phyloP scores from a whole-genome alignment of 1,140 invertebrate genomes.

The Temnothorax longispinosus region DNA sequence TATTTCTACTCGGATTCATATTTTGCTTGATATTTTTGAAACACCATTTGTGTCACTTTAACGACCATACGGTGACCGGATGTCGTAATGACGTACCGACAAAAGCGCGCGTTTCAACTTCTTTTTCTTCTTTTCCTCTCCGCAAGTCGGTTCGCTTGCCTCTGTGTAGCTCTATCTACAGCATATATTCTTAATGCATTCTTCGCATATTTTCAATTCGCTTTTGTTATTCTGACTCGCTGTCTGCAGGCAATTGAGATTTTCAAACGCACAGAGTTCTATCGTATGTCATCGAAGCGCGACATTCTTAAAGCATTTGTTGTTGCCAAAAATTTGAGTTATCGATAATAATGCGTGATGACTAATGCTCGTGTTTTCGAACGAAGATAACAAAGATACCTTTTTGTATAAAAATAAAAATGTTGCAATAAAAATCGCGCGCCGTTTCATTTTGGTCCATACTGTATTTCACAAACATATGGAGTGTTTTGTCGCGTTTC shows the following conservation, averaged over 20 bases:
- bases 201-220: conserved; percentile 37
- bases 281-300: conserved; percentile 7
- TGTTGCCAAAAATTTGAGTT: conserved; percentile 59
- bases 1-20: conserved; percentile 60
- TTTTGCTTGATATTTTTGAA: conserved; percentile 75
- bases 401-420: neutral
- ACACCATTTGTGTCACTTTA: conserved; percentile 64
- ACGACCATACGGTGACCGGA: conserved; percentile 69
- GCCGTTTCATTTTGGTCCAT: neutral
- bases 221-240: conserved; percentile 34
- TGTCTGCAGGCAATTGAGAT: neutral
- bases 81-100: conserved; percentile 73
- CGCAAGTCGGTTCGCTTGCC: conserved; percentile 3
- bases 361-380: neutral
- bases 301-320: conserved; percentile 29
- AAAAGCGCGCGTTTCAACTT: conserved; percentile 64
- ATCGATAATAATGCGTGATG: conserved; percentile 10
- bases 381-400: neutral
- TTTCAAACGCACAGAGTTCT: neutral
- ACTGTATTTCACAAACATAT: neutral
- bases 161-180: conserved; percentile 40
- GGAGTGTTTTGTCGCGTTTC: neutral
- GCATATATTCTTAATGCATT: conserved; percentile 56
- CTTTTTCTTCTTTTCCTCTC: conserved; percentile 21
- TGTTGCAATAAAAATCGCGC: neutral